These are phyloP conservation scores for Drosophila pullipes DNA, from an alignment of 2,888 invertebrate genomes.

Conservation along the genomic window DNA sequence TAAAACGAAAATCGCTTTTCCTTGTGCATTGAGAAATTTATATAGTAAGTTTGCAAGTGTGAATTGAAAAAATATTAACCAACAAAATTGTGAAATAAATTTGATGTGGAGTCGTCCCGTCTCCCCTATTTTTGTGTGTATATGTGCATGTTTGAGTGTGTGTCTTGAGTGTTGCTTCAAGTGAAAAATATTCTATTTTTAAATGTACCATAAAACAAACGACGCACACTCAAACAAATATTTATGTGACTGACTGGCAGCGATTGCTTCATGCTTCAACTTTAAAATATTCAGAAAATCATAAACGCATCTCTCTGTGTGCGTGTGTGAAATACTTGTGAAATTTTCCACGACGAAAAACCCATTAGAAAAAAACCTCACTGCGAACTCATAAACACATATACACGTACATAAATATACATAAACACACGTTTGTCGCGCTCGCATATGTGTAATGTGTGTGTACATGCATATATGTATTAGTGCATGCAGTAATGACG, in stretches of 20 bases:
- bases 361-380: constrained; percentile 55
- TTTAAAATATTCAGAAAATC: constrained; percentile 71
- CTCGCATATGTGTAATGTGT: constrained; percentile 15
- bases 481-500: constrained; percentile 50
- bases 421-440: constrained; percentile 13
- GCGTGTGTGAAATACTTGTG: constrained; percentile 73
- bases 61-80: constrained; percentile 18
- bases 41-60: constrained; percentile 69
- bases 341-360: constrained; percentile 78
- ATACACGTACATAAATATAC: not conserved
- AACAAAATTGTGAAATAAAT: constrained; percentile 66
- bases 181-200: constrained; percentile 76
- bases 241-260: constrained; percentile 45
- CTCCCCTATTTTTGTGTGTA: constrained; percentile 33
- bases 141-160: constrained; percentile 8
- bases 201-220: constrained; percentile 63
- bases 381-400: constrained; percentile 32
- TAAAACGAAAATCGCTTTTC: constrained; percentile 61
- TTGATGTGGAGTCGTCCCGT: constrained; percentile 55
- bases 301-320: constrained; percentile 45
- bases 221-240: constrained; percentile 27
- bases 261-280: constrained; percentile 75
- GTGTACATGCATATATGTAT: constrained; percentile 13
- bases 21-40: constrained; percentile 48
- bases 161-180: constrained; percentile 44